phyloP scores from a whole-genome alignment of 2,888 invertebrate genomes.

The Chymomyza fuscimana region DNA sequence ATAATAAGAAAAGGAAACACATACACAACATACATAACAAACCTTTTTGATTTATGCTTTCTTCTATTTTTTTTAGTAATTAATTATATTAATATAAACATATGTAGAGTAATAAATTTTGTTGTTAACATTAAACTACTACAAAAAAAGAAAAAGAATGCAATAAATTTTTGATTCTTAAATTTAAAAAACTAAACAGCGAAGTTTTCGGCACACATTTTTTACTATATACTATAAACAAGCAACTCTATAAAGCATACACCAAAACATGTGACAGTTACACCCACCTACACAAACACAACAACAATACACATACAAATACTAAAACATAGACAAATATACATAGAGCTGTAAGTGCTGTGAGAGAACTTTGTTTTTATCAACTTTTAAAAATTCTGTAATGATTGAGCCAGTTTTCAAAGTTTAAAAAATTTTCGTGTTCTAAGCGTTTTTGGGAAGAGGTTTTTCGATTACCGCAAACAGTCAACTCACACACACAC shows the following conservation, averaged over 20 bases:
- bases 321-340: not conserved
- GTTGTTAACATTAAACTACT: slow-evolving; percentile 55
- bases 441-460: no score
- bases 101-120: slow-evolving; percentile 61
- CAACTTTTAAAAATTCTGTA: no score
- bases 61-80: slow-evolving; percentile 52
- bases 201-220: not conserved
- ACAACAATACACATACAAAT: not conserved
- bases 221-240: no score
- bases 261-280: not conserved
- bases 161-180: slow-evolving; percentile 1
- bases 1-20: slow-evolving; percentile 35
- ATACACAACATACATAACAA: slow-evolving; percentile 23
- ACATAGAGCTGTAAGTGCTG: no score
- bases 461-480: no score
- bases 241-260: not conserved
- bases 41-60: slow-evolving; percentile 49
- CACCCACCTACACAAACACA: slow-evolving; percentile 7
- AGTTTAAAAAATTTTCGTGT: no score
- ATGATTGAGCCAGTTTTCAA: no score
- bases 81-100: slow-evolving; percentile 28
- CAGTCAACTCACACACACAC: not conserved
- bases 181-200: not conserved
- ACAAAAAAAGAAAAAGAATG: slow-evolving; percentile 37
- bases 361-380: not conserved